Conservation (phyloP, 2,888 invertebrate genomes). For the Dolichopus griseipennis region DNA sequence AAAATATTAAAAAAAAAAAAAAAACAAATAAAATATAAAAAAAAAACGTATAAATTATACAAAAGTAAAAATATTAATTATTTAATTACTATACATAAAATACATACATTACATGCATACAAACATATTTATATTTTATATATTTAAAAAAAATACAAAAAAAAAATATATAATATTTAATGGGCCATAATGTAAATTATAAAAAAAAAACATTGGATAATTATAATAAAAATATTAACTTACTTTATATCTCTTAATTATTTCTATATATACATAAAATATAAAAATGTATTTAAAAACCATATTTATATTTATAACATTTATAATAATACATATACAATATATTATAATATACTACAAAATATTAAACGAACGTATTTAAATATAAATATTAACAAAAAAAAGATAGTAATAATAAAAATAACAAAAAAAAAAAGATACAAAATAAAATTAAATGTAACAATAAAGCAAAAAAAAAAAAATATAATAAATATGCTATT, state of each 20-base stretch:
- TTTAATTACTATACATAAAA: too few relatives aligned
- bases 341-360: too few relatives aligned
- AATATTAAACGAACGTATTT: too few relatives aligned
- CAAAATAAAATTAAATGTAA: constrained; percentile 1
- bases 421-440: background rate
- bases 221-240: too few relatives aligned
- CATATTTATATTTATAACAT: background rate
- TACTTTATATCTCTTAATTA: too few relatives aligned
- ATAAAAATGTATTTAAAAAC: background rate
- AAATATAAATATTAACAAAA: too few relatives aligned
- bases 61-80: too few relatives aligned
- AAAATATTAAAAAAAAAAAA: background rate
- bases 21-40: too few relatives aligned
- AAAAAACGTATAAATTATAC: too few relatives aligned
- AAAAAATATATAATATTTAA: too few relatives aligned
- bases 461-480: background rate
- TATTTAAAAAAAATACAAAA: background rate
- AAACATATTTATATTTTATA: background rate
- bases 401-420: too few relatives aligned
- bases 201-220: background rate
- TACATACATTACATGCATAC: background rate
- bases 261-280: background rate
- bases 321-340: background rate
- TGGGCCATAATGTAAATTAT: background rate
- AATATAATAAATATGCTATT: background rate